Percentiles rank a stretch among this genome's conserved stretches.
These are phyloP conservation scores for Cosmia pyralina DNA, from an alignment of 2,888 invertebrate species.

Conservation along the genomic window DNA sequence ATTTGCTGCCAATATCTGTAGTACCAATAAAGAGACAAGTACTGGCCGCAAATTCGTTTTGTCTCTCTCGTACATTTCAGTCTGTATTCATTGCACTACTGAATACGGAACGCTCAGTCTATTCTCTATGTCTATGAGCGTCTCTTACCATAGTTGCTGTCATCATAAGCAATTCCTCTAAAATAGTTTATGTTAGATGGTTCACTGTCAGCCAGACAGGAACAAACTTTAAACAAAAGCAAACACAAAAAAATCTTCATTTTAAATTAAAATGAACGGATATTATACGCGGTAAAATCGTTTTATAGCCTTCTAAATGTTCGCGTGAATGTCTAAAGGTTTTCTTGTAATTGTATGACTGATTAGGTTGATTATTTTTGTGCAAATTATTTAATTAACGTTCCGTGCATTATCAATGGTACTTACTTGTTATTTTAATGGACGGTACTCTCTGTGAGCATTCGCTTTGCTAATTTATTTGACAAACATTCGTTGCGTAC, in stretches of 20 bases:
- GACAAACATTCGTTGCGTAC: too few relatives aligned
- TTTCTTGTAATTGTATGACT: neutral
- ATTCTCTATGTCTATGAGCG: too few relatives aligned
- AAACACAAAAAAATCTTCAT: slow-evolving; percentile 43
- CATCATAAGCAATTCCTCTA: neutral
- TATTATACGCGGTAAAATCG: neutral
- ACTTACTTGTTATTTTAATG: neutral
- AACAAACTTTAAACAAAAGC: slow-evolving; percentile 32
- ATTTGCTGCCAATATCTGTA: too few relatives aligned
- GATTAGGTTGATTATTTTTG: slow-evolving; percentile 17
- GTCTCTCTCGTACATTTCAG: too few relatives aligned
- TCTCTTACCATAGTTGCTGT: too few relatives aligned
- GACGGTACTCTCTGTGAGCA: neutral
- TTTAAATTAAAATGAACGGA: neutral
- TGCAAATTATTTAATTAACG: slow-evolving; percentile 12
- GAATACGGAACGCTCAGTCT: too few relatives aligned
- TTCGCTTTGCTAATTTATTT: too few relatives aligned
- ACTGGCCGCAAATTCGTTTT: too few relatives aligned
- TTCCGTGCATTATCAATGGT: neutral
- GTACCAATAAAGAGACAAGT: too few relatives aligned
- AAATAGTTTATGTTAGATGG: neutral
- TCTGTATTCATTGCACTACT: too few relatives aligned
- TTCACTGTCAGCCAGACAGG: slow-evolving; percentile 10
- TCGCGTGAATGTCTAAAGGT: slow-evolving; percentile 31
- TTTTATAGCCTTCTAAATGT: slow-evolving; percentile 27